A percentile compares a stretch with the other conserved stretches of the same genome.
Evolutionary conservation across 2,797 vertebrate species (phyloP).

Genomic region (Benthosema pterotum): DNA sequence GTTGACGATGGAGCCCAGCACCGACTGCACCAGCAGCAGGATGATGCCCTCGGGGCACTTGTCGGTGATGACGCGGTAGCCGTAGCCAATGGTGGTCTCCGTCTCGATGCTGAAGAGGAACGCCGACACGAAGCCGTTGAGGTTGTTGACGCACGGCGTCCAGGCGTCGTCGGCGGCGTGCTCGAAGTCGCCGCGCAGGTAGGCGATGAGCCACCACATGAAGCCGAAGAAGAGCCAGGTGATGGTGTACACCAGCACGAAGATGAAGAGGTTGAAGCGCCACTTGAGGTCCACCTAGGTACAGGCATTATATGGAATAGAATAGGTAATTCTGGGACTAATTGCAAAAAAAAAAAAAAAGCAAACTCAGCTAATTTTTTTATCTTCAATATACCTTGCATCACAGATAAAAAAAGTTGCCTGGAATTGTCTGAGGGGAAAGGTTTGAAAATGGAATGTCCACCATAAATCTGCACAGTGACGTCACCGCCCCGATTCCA

Average conservation of each 20-base stretch:
- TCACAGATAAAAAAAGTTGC: no score
- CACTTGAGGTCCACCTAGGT: conserved; percentile 99
- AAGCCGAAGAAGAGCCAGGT: conserved; percentile 99
- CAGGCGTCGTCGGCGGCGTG: conserved; percentile 90
- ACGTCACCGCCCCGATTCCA: no score
- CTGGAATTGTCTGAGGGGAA: no score
- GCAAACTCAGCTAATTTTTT: no score
- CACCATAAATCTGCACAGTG: no score
- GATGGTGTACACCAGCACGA: conserved; percentile 96
- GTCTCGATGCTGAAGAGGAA: conserved; percentile 99
- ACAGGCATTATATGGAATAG: no score
- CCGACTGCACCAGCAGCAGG: conserved; percentile 94
- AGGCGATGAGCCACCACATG: conserved; percentile 99
- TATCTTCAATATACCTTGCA: no score
- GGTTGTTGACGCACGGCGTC: conserved; percentile 98
- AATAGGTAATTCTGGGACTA: no score
- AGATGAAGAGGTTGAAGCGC: conserved; percentile 97
- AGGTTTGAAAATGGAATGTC: no score
- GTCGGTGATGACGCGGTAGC: conserved; percentile 98
- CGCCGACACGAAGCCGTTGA: conserved; percentile 95
- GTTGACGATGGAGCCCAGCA: conserved; percentile 98
- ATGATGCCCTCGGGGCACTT: conserved; percentile 97
- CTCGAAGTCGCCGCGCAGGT: conserved; percentile 94
- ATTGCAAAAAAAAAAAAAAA: no score
- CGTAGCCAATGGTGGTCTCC: conserved; percentile 98